Percentiles rank a stretch among this genome's conserved stretches.
Evolutionary conservation across 2,113 vertebrate species (phyloP).

Genomic region (Rostratula benghalensis): DNA sequence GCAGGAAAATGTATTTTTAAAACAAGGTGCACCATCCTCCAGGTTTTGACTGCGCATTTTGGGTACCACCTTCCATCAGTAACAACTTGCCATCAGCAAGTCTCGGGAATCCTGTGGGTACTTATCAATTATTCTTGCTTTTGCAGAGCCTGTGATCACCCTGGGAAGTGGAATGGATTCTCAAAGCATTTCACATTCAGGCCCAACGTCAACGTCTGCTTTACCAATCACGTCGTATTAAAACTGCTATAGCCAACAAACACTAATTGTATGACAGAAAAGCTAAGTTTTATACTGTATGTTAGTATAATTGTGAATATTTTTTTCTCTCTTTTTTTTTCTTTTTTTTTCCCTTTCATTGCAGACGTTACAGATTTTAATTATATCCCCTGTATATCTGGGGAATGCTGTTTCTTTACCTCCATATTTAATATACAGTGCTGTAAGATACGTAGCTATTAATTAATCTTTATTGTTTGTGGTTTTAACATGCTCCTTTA

Average conservation of each 20-base stretch:
- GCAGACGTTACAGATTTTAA: not conserved
- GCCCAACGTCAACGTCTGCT: not conserved
- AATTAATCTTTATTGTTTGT: not conserved
- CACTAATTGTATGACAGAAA: not conserved
- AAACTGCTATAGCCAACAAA: not conserved
- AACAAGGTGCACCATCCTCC: not conserved
- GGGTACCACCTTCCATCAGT: not conserved
- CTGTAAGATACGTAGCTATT: not conserved
- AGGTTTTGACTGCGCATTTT: not conserved
- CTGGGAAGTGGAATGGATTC: slow-evolving; percentile 22
- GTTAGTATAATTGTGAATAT: not conserved
- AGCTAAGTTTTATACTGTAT: slow-evolving; percentile 38
- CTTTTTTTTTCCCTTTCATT: not conserved
- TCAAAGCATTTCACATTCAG: not conserved
- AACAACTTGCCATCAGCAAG: not conserved
- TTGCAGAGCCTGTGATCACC: slow-evolving; percentile 39
- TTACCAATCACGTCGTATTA: not conserved
- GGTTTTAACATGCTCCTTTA: not conserved
- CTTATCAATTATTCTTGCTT: slow-evolving; percentile 46
- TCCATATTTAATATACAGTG: not conserved
- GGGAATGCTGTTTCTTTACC: not conserved
- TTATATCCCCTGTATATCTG: not conserved
- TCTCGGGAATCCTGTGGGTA: not conserved
- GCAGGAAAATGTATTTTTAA: not conserved
- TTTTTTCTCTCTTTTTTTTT: not conserved